phyloP scores from a whole-genome alignment of 2,797 vertebrate genomes.

The Acanthurus tractus region DNA sequence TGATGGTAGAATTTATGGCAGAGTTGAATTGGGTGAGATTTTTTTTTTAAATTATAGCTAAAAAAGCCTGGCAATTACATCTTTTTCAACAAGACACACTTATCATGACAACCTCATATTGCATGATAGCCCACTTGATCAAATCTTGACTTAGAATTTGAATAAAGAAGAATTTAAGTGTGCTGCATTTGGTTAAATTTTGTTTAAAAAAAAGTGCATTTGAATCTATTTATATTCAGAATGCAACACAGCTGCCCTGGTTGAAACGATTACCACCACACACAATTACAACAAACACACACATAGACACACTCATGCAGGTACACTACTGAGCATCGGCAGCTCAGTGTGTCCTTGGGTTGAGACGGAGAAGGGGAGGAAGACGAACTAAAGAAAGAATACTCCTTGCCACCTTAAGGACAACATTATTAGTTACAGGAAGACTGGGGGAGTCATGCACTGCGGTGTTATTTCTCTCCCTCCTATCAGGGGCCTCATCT shows the following conservation, averaged over 20 bases:
- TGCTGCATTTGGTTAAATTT: no score
- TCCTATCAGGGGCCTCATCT: slow-evolving; percentile 70
- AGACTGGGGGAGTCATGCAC: slow-evolving; percentile 57
- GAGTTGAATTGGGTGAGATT: no score
- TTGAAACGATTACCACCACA: slow-evolving; percentile 20
- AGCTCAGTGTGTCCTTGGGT: slow-evolving; percentile 22
- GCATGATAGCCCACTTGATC: no score
- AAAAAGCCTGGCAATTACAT: no score
- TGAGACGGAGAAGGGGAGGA: slow-evolving; percentile 16
- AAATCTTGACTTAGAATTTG: no score
- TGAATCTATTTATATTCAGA: not conserved
- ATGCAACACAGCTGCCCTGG: not conserved
- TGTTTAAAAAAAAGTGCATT: not conserved
- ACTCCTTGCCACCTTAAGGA: slow-evolving; percentile 67
- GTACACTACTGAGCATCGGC: not conserved
- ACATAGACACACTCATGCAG: not conserved
- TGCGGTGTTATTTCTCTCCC: slow-evolving; percentile 60
- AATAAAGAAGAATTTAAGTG: no score
- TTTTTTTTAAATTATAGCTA: no score
- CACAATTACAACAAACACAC: not conserved
- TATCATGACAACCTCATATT: no score
- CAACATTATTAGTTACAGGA: slow-evolving; percentile 77
- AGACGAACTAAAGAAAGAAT: slow-evolving; percentile 54
- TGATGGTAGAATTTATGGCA: no score
- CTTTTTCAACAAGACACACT: no score